Conservation (phyloP, 2,888 invertebrate genomes). For the Atrina japonica region DNA sequence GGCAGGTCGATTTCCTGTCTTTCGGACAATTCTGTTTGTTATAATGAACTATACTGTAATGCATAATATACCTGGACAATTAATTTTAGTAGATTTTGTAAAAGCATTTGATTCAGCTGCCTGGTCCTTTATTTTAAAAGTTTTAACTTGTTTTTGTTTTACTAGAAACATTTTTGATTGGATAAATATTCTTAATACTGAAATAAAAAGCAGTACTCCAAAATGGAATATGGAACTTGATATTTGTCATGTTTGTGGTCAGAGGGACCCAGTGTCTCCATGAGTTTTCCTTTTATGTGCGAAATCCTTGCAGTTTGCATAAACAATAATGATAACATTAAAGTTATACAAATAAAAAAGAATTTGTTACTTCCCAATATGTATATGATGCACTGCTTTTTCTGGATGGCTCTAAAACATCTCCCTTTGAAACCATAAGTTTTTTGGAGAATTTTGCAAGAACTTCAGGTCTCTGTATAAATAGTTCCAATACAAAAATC, state of each 20-base stretch:
- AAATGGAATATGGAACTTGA: neutral
- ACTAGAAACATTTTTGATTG: neutral
- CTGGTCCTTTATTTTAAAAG: constrained; percentile 15
- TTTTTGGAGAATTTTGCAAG: neutral
- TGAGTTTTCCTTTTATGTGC: constrained; percentile 25
- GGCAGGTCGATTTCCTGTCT: too few species aligned
- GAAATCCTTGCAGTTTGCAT: constrained; percentile 18
- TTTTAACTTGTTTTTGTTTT: constrained; percentile 11
- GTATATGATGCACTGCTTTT: constrained; percentile 19
- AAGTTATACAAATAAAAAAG: constrained; percentile 15
- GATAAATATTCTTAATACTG: neutral
- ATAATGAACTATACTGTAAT: constrained; percentile 10
- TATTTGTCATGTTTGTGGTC: constrained; percentile 15
- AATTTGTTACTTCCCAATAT: constrained; percentile 16
- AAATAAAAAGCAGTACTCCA: neutral
- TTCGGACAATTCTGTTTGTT: too few species aligned
- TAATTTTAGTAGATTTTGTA: constrained; percentile 20
- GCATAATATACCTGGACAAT: neutral
- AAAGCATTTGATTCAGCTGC: constrained; percentile 26
- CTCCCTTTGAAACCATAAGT: neutral
- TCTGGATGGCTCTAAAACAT: constrained; percentile 19
- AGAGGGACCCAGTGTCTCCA: constrained; percentile 9
- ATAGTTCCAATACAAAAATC: neutral
- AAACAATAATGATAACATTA: constrained; percentile 16
- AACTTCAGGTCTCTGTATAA: neutral